Percentiles rank a stretch among this genome's conserved stretches.
Evolutionary conservation across 92 coral and sea anemone genomes (phyloP).

Genomic region (Paramuricea clavata): DNA sequence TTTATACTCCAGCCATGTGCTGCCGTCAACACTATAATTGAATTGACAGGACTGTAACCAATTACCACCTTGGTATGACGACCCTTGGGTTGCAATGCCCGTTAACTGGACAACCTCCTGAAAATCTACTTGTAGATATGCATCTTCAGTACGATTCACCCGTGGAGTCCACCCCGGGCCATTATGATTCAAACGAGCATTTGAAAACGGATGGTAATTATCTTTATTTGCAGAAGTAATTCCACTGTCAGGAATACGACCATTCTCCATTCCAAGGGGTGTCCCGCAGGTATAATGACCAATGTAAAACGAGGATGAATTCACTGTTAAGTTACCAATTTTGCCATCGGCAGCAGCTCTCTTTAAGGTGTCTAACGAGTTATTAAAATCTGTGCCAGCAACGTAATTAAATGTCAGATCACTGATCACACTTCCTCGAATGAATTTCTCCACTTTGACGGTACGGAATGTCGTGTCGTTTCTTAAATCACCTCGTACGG

Average conservation of each 20-base stretch:
- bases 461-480: constrained; percentile 57
- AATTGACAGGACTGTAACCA: constrained; percentile 2
- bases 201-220: not conserved
- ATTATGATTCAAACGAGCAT: constrained; percentile 31
- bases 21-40: constrained; percentile 19
- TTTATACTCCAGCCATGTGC: not conserved
- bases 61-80: constrained; percentile 24
- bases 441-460: constrained; percentile 46
- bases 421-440: constrained; percentile 55
- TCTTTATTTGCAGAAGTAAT: constrained; percentile 39
- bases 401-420: constrained; percentile 30
- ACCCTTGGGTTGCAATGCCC: constrained; percentile 44
- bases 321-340: constrained; percentile 51
- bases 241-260: constrained; percentile 56
- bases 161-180: constrained; percentile 45
- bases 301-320: constrained; percentile 35
- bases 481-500: constrained; percentile 39
- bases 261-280: constrained; percentile 68
- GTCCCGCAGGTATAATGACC: constrained; percentile 53
- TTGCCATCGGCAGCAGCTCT: constrained; percentile 38
- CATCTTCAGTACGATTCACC: too few species aligned
- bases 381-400: constrained; percentile 31
- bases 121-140: constrained; percentile 40
- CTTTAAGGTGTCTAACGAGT: constrained; percentile 31
- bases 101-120: constrained; percentile 1